These are phyloP conservation scores for Agrilus planipennis DNA, from an alignment of 1,140 invertebrate species.

Conservation along the genomic window DNA sequence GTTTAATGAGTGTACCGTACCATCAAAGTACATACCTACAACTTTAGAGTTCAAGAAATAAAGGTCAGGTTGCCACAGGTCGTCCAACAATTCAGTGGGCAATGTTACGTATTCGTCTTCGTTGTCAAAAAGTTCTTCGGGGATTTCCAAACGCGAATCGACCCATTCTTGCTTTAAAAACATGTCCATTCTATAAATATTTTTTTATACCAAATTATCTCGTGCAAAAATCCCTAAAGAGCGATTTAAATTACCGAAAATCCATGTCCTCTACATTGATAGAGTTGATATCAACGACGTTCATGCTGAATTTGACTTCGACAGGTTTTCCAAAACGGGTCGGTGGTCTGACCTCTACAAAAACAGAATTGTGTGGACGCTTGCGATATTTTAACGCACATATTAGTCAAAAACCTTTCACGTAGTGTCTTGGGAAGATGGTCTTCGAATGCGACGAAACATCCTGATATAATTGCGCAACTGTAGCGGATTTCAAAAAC, in stretches of 20 bases:
- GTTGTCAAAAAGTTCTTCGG: constrained; percentile 62
- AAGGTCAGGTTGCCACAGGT: constrained; percentile 76
- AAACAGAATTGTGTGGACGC: too few relatives aligned
- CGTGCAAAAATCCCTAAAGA: neutral
- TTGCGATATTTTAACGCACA: neutral
- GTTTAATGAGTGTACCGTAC: neutral
- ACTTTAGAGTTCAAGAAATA: constrained; percentile 79
- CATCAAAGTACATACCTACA: constrained; percentile 43
- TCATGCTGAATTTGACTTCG: constrained; percentile 62
- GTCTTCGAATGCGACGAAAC: too few relatives aligned
- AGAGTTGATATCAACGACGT: constrained; percentile 71
- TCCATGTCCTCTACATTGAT: constrained; percentile 81
- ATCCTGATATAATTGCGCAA: too few relatives aligned
- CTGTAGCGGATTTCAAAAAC: too few relatives aligned
- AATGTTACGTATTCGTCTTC: constrained; percentile 66
- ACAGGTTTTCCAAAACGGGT: constrained; percentile 53
- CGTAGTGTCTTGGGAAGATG: constrained; percentile 27
- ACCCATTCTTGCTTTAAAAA: constrained; percentile 71
- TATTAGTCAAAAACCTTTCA: constrained; percentile 22
- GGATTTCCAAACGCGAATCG: constrained; percentile 58
- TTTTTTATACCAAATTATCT: constrained; percentile 3
- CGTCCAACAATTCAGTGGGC: constrained; percentile 66
- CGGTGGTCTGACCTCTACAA: constrained; percentile 59
- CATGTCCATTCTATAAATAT: constrained; percentile 59
- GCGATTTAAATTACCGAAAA: constrained; percentile 51